Conservation (phyloP, 2,797 vertebrate species). For the Gymnoscopelus braueri region DNA sequence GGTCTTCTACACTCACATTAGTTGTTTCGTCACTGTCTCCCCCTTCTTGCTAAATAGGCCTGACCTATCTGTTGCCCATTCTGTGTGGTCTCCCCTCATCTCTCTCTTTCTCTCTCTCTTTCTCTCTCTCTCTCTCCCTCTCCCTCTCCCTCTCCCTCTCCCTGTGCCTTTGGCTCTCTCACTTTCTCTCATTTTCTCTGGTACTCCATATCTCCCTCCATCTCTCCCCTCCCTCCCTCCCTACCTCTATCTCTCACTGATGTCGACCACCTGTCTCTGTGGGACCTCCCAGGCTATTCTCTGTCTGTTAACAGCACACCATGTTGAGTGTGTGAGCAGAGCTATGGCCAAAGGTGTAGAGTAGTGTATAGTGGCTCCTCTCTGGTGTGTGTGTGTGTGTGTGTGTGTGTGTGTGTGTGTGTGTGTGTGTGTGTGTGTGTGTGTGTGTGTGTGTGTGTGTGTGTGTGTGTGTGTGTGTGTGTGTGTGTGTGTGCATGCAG, state of each 20-base stretch:
- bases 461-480: no score
- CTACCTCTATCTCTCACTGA: conserved; percentile 51
- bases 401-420: neutral
- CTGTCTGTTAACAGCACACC: conserved; percentile 73
- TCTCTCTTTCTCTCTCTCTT: conserved; percentile 54
- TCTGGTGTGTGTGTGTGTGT: conserved; percentile 14
- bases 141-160: conserved; percentile 35
- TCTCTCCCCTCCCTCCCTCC: conserved; percentile 13
- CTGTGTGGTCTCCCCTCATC: conserved; percentile 74
- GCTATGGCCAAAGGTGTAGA: conserved; percentile 63
- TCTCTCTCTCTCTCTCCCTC: neutral
- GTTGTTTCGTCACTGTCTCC: conserved; percentile 50
- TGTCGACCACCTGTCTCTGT: conserved; percentile 79
- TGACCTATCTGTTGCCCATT: conserved; percentile 61
- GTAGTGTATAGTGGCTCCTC: conserved; percentile 25
- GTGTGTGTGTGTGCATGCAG: no score
- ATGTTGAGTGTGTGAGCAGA: conserved; percentile 61
- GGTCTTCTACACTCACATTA: conserved; percentile 27
- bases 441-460: conserved; percentile 28
- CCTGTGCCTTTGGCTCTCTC: conserved; percentile 16
- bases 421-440: neutral
- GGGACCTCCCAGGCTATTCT: conserved; percentile 78
- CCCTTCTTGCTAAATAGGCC: conserved; percentile 49
- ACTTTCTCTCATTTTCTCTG: conserved; percentile 1
- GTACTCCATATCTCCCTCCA: neutral